phyloP scores from a whole-genome alignment of 2,113 vertebrate species.

The Catagonus wagneri region DNA sequence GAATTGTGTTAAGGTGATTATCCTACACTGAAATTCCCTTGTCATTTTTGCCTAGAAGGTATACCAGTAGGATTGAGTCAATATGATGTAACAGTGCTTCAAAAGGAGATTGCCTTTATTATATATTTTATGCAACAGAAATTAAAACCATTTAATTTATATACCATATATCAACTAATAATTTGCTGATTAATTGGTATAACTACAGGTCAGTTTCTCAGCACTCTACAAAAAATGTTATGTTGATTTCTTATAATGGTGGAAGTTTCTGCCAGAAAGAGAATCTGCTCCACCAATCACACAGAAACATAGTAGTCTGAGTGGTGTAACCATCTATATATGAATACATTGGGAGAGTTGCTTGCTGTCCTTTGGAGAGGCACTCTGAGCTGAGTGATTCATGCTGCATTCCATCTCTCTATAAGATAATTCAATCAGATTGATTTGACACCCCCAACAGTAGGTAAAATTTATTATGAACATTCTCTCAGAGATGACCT shows the following conservation, averaged over 20 bases:
- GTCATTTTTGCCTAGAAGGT: constrained; percentile 9
- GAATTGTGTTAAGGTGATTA: not conserved
- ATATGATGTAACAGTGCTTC: not conserved
- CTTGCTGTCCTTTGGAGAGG: not conserved
- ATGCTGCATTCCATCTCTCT: not conserved
- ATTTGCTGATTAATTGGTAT: not conserved
- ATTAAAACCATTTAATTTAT: not conserved
- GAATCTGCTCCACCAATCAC: not conserved
- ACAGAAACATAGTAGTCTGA: not conserved
- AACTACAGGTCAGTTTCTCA: not conserved
- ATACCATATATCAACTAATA: not conserved
- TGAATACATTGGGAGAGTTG: not conserved
- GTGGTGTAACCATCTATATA: not conserved
- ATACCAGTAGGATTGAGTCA: not conserved
- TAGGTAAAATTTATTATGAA: not conserved
- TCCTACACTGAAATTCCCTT: not conserved
- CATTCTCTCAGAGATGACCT: not conserved
- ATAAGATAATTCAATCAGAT: not conserved
- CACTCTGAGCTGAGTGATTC: not conserved
- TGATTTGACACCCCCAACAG: not conserved
- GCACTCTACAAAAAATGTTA: not conserved
- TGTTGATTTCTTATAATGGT: not conserved
- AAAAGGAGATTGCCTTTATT: not conserved
- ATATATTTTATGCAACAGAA: not conserved
- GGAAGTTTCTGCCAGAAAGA: not conserved